A percentile compares a stretch with the other conserved stretches of the same genome.
These are phyloP conservation scores for Tenebrosternarchus preto DNA, from an alignment of 2,113 vertebrate genomes.

Conservation along the genomic window DNA sequence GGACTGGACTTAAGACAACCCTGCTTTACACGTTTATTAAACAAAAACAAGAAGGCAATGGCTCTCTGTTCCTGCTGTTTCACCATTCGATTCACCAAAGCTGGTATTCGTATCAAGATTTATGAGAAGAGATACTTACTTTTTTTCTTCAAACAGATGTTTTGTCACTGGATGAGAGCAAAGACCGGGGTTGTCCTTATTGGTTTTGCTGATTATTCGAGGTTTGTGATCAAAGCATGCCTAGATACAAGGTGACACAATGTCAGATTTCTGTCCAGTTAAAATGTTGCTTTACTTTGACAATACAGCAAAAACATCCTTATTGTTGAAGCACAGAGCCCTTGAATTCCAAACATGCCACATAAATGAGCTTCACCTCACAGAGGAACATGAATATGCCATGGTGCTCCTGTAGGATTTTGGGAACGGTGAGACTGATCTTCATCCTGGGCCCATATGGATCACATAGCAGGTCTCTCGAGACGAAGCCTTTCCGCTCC, in stretches of 20 bases:
- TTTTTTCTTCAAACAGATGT: conserved; percentile 92
- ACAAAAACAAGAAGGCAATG: background rate
- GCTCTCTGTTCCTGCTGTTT: too few species aligned
- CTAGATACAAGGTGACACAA: conserved; percentile 67
- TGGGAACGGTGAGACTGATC: conserved; percentile 82
- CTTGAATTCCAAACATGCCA: background rate
- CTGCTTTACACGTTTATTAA: too few species aligned
- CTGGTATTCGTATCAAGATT: background rate
- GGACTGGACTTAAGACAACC: too few species aligned
- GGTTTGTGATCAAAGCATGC: conserved; percentile 99
- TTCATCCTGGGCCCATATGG: conserved; percentile 80
- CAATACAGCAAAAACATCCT: background rate
- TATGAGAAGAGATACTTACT: conserved; percentile 77
- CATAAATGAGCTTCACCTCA: conserved; percentile 74
- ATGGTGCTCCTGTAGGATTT: conserved; percentile 90
- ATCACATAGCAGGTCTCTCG: conserved; percentile 87
- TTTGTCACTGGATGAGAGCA: conserved; percentile 93
- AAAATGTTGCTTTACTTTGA: conserved; percentile 2
- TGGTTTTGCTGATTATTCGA: conserved; percentile 97
- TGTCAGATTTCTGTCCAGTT: conserved; percentile 25
- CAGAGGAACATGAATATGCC: conserved; percentile 98
- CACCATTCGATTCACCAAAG: background rate
- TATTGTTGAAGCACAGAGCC: background rate
- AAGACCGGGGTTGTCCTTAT: conserved; percentile 84
- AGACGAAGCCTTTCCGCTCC: conserved; percentile 93